phyloP scores from a whole-genome alignment of 1,140 invertebrate genomes.

The Latrodectus geometricus region DNA sequence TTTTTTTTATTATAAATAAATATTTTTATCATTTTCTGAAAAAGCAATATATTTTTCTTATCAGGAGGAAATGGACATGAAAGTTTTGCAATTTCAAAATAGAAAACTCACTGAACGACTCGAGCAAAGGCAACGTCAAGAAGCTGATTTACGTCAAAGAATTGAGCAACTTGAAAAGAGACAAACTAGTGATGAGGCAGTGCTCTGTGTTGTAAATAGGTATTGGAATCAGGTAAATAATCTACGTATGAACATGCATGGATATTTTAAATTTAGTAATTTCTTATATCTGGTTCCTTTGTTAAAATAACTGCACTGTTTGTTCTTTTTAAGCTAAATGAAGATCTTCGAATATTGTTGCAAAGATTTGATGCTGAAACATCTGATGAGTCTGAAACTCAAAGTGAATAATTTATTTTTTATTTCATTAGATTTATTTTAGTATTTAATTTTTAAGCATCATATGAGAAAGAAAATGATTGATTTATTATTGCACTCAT shows the following conservation, averaged over 20 bases:
- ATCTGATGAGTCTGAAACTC: conserved; percentile 94
- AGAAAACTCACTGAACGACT: conserved; percentile 91
- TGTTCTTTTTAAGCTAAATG: conserved; percentile 77
- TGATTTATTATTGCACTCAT: too few relatives aligned
- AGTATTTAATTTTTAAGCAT: too few relatives aligned
- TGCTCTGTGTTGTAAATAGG: conserved; percentile 96
- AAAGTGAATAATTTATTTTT: conserved; percentile 75
- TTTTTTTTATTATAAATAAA: too few relatives aligned
- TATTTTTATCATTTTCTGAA: too few relatives aligned
- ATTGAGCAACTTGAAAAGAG: conserved; percentile 97
- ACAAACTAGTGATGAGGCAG: conserved; percentile 97
- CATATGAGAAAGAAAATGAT: too few relatives aligned
- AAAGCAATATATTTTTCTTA: neutral
- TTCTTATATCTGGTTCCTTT: neutral
- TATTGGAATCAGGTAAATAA: conserved; percentile 88
- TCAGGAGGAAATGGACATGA: conserved; percentile 96
- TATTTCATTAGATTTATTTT: neutral
- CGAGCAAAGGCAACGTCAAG: conserved; percentile 88
- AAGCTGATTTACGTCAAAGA: conserved; percentile 88
- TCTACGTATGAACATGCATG: neutral
- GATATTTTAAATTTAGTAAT: neutral
- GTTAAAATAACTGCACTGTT: conserved; percentile 17
- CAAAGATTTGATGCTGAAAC: conserved; percentile 98
- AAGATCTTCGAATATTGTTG: conserved; percentile 93
- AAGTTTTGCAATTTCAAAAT: conserved; percentile 96